Conservation (phyloP, 1,140 invertebrate species). For the Aphis craccivora region DNA sequence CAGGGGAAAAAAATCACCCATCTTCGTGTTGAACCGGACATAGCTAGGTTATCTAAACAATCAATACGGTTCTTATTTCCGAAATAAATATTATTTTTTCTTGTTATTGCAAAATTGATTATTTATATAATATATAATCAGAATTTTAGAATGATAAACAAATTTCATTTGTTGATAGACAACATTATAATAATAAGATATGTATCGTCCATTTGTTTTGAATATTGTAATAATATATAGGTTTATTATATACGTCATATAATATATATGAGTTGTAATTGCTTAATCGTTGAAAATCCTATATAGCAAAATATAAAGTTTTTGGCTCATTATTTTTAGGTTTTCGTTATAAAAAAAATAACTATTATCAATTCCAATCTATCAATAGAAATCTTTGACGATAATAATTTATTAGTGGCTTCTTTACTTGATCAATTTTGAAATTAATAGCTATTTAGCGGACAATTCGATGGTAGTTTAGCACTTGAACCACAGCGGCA, state of each 20-base stretch:
- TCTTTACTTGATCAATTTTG: not conserved
- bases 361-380: not conserved
- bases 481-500: not conserved
- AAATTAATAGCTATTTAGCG: not conserved
- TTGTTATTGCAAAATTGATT: not conserved
- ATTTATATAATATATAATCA: not conserved
- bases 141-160: too few species aligned
- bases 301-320: not conserved
- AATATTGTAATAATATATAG: too few species aligned
- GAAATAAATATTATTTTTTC: not conserved
- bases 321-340: not conserved
- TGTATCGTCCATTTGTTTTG: not conserved
- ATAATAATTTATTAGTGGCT: not conserved
- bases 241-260: too few species aligned
- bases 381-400: not conserved
- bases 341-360: not conserved
- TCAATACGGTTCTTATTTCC: not conserved
- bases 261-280: not conserved
- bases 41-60: not conserved
- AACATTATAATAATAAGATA: not conserved
- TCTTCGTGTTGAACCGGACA: not conserved
- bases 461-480: not conserved
- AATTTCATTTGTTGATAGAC: too few species aligned
- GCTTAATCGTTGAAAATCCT: not conserved
- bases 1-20: not conserved